A percentile compares a stretch with the other conserved stretches of the same genome.
Evolutionary conservation across 1,140 invertebrate genomes (phyloP).

Genomic region (Drosophila lacteicornis): DNA sequence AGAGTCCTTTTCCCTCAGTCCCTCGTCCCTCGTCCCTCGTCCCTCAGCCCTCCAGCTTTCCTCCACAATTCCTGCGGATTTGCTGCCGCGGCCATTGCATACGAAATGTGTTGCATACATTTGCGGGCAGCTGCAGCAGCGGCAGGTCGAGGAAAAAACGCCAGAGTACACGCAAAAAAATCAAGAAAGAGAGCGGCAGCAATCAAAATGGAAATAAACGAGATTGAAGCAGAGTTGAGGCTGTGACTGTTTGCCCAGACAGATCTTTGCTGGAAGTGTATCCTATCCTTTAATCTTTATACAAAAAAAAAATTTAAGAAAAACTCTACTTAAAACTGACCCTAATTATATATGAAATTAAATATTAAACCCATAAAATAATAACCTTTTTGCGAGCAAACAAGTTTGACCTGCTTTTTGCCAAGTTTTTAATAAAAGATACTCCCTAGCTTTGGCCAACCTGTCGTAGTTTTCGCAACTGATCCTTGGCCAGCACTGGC

Average conservation of each 20-base stretch:
- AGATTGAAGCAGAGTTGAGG: neutral
- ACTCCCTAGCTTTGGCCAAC: neutral
- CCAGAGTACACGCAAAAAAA: constrained; percentile 25
- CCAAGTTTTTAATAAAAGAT: neutral
- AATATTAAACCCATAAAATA: neutral
- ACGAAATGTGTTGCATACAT: constrained; percentile 83
- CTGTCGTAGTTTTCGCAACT: neutral
- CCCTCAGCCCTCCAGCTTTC: neutral
- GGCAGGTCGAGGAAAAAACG: constrained; percentile 13
- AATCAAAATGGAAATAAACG: constrained; percentile 79
- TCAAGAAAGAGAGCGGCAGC: constrained; percentile 21
- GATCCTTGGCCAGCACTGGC: constrained; percentile 2
- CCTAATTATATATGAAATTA: neutral
- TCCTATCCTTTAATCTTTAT: neutral
- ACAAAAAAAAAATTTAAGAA: too few species aligned
- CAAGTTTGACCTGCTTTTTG: too few species aligned
- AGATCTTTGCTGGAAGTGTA: neutral
- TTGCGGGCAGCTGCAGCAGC: constrained; percentile 51
- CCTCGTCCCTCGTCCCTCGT: neutral
- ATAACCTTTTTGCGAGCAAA: neutral
- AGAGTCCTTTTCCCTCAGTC: neutral
- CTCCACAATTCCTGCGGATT: constrained; percentile 61
- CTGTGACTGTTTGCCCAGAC: neutral
- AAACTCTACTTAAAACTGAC: too few species aligned
- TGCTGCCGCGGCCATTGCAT: constrained; percentile 74